Evolutionary conservation across 2,888 invertebrate species (phyloP).

Genomic region (Dicycla oo): DNA sequence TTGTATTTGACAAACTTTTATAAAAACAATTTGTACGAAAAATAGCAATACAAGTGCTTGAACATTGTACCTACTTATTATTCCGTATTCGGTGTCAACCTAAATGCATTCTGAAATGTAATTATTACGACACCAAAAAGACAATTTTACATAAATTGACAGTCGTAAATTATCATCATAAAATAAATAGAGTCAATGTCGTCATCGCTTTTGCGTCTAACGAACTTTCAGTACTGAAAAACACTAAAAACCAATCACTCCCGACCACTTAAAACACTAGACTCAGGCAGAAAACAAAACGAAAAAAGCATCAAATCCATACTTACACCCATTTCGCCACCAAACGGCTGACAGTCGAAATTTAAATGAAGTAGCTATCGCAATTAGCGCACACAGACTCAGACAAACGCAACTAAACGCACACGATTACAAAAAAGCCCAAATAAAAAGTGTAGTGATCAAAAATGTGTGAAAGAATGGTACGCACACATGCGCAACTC

Average conservation of each 20-base stretch:
- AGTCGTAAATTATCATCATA: neutral
- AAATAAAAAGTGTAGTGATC: slow-evolving; percentile 87
- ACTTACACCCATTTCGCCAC: slow-evolving; percentile 77
- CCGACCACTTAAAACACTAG: neutral
- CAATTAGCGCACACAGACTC: slow-evolving; percentile 84
- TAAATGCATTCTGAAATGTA: slow-evolving; percentile 27
- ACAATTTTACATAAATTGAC: neutral
- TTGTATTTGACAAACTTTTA: too few species aligned
- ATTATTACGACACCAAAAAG: slow-evolving; percentile 4
- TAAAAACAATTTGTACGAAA: too few species aligned
- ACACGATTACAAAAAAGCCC: slow-evolving; percentile 77
- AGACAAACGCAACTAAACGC: slow-evolving; percentile 72
- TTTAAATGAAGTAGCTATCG: slow-evolving; percentile 91
- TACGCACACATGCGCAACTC: slow-evolving; percentile 75
- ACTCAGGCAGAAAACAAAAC: neutral
- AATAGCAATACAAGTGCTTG: too few species aligned
- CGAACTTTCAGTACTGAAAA: neutral
- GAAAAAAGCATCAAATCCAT: slow-evolving; percentile 65
- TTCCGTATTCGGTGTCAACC: slow-evolving; percentile 8
- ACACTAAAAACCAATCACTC: neutral
- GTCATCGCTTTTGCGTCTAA: too few species aligned
- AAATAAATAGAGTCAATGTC: neutral
- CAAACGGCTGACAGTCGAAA: slow-evolving; percentile 86
- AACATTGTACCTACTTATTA: neutral
- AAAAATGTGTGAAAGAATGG: slow-evolving; percentile 89